Conservation (phyloP, 2,888 invertebrate species). For the Aproaerema taeniolella region DNA sequence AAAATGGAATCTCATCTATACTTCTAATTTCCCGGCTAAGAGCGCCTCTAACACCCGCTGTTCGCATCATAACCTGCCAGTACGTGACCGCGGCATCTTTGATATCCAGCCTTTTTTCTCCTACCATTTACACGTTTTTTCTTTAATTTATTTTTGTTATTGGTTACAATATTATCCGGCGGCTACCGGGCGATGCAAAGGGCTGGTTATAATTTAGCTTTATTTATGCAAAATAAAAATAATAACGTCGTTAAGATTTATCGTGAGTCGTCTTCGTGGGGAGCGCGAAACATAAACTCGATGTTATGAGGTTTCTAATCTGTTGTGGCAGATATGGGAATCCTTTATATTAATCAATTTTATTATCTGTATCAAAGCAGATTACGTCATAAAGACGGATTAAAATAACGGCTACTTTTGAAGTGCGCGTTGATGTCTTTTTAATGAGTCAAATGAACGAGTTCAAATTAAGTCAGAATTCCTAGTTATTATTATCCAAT, state of each 20-base stretch:
- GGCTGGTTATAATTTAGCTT: slow-evolving; percentile 71
- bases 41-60: slow-evolving; percentile 55
- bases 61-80: slow-evolving; percentile 62
- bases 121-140: slow-evolving; percentile 52
- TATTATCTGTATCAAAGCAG: not conserved
- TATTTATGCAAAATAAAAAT: slow-evolving; percentile 75
- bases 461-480: slow-evolving; percentile 7
- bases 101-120: slow-evolving; percentile 60
- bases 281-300: slow-evolving; percentile 30
- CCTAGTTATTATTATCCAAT: slow-evolving; percentile 9
- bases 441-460: slow-evolving; percentile 14
- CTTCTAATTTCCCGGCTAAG: slow-evolving; percentile 54
- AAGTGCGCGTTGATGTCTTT: slow-evolving; percentile 24
- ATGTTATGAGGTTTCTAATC: slow-evolving; percentile 27
- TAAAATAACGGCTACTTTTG: slow-evolving; percentile 5
- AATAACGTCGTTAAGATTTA: slow-evolving; percentile 62
- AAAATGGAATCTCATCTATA: slow-evolving; percentile 15
- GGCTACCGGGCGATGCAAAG: slow-evolving; percentile 71
- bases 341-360: slow-evolving; percentile 8
- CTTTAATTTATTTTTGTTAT: slow-evolving; percentile 66
- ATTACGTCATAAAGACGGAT: slow-evolving; percentile 3
- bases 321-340: slow-evolving; percentile 17
- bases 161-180: slow-evolving; percentile 70
- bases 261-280: slow-evolving; percentile 45
- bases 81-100: slow-evolving; percentile 74